Conservation (phyloP, 1,140 invertebrate species). For the Drosophila elegans region DNA sequence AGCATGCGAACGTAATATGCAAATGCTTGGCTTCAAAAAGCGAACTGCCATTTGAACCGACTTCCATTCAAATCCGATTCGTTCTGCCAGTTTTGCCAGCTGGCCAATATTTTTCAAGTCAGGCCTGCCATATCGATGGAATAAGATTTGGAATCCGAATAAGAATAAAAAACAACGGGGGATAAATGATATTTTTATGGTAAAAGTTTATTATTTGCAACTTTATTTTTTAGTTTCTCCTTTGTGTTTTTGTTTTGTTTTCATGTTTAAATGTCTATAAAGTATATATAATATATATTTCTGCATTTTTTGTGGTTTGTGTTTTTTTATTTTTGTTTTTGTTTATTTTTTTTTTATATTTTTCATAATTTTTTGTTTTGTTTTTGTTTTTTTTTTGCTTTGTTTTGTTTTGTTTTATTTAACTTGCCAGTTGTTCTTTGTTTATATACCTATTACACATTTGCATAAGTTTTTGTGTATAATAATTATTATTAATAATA, state of each 20-base stretch:
- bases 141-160: neutral
- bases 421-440: slow-evolving; percentile 60
- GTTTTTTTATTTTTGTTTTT: slow-evolving; percentile 32
- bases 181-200: slow-evolving; percentile 67
- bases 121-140: slow-evolving; percentile 6
- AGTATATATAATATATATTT: slow-evolving; percentile 85
- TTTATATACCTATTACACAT: slow-evolving; percentile 70
- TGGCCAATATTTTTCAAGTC: slow-evolving; percentile 2
- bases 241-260: slow-evolving; percentile 68
- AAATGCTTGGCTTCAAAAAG: slow-evolving; percentile 2
- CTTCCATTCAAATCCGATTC: slow-evolving; percentile 6
- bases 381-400: slow-evolving; percentile 41
- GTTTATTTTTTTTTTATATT: slow-evolving; percentile 46
- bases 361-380: slow-evolving; percentile 47
- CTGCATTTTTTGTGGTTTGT: slow-evolving; percentile 55
- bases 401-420: slow-evolving; percentile 51
- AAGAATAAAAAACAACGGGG: neutral
- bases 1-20: neutral
- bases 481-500: slow-evolving; percentile 83
- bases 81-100: slow-evolving; percentile 8
- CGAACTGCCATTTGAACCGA: neutral
- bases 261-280: slow-evolving; percentile 84
- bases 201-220: slow-evolving; percentile 84
- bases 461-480: slow-evolving; percentile 77
- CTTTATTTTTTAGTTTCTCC: slow-evolving; percentile 83